A percentile compares a stretch with the other conserved stretches of the same genome.
These are phyloP conservation scores for Eulithis prunata DNA, from an alignment of 2,888 invertebrate genomes.

Conservation along the genomic window DNA sequence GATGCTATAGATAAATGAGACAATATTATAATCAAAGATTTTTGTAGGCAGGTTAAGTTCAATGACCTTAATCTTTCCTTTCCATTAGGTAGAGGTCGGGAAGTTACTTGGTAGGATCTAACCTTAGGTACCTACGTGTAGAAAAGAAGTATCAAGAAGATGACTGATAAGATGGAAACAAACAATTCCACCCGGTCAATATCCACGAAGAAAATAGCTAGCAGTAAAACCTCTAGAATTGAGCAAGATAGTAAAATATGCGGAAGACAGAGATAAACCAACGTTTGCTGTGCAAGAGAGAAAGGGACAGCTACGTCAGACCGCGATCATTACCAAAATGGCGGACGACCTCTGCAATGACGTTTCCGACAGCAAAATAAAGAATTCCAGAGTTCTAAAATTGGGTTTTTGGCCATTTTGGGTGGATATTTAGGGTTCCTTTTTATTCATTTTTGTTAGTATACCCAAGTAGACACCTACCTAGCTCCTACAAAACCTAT, in stretches of 20 bases:
- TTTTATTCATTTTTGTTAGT: neutral
- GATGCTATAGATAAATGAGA: too few relatives aligned
- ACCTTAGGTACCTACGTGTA: neutral
- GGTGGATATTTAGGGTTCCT: neutral
- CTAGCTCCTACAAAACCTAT: too few relatives aligned
- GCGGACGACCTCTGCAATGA: slow-evolving; percentile 33
- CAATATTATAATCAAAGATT: too few relatives aligned
- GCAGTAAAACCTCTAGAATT: neutral
- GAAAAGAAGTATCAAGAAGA: slow-evolving; percentile 14
- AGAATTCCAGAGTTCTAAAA: slow-evolving; percentile 15
- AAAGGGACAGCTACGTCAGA: slow-evolving; percentile 24
- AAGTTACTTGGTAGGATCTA: too few relatives aligned
- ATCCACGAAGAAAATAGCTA: neutral
- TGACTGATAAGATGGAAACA: neutral
- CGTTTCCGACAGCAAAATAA: slow-evolving; percentile 23
- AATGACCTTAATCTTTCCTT: too few relatives aligned
- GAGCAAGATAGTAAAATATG: slow-evolving; percentile 20
- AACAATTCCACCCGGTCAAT: neutral
- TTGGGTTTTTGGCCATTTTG: too few relatives aligned
- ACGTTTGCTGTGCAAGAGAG: slow-evolving; percentile 4
- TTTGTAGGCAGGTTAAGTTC: too few relatives aligned
- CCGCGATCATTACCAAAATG: slow-evolving; percentile 31
- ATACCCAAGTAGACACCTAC: too few relatives aligned
- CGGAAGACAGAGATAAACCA: slow-evolving; percentile 21
- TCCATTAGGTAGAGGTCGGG: too few relatives aligned